These are phyloP conservation scores for Mylabris phalerata DNA, from an alignment of 1,140 invertebrate species.

Conservation along the genomic window DNA sequence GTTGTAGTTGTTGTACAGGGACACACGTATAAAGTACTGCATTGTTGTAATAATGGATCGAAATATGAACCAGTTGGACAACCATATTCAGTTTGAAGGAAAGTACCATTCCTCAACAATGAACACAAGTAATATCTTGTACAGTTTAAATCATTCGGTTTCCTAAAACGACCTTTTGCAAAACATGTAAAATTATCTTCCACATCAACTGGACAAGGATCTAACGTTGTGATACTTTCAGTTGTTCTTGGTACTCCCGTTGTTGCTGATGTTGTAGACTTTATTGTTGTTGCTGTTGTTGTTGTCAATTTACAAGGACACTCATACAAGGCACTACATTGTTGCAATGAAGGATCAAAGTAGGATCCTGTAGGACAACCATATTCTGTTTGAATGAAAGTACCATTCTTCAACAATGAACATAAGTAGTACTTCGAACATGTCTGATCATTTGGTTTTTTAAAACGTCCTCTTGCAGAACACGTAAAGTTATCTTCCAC, in stretches of 20 bases:
- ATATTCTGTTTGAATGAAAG: constrained; percentile 8
- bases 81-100: too few relatives aligned
- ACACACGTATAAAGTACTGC: too few relatives aligned
- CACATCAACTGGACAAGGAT: neutral
- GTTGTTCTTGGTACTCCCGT: neutral
- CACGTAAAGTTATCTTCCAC: too few relatives aligned
- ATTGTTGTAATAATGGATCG: too few relatives aligned
- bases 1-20: too few relatives aligned
- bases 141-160: too few relatives aligned
- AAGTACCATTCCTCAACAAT: too few relatives aligned
- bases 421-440: constrained; percentile 15
- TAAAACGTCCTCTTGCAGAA: too few relatives aligned
- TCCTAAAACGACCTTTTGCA: too few relatives aligned
- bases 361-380: neutral
- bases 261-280: neutral
- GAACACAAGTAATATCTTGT: too few relatives aligned
- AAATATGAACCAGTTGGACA: too few relatives aligned
- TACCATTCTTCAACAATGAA: constrained; percentile 1
- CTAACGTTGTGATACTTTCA: neutral
- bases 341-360: constrained; percentile 6
- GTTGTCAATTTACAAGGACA: constrained; percentile 2
- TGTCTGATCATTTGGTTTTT: constrained; percentile 1
- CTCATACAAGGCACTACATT: constrained; percentile 1
- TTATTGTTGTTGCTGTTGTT: neutral
- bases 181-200: too few relatives aligned